Conservation (phyloP, 1,140 invertebrate genomes). For the Venturia canescens region DNA sequence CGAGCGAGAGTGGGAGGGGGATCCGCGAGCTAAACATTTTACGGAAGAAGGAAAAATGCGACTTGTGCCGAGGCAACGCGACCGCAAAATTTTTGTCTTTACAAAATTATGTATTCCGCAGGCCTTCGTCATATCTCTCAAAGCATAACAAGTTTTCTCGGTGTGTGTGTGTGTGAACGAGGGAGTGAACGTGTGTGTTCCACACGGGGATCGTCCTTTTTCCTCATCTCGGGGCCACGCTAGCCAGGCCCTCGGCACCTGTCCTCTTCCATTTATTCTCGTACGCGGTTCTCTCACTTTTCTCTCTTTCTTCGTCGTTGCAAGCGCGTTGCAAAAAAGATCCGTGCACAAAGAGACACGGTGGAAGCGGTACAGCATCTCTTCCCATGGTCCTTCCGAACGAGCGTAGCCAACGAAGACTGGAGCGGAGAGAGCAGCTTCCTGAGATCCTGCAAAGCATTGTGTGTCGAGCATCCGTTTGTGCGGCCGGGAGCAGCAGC, state of each 20-base stretch:
- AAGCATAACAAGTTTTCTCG: conserved; percentile 78
- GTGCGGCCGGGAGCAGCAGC: conserved; percentile 8
- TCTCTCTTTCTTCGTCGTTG: conserved; percentile 58
- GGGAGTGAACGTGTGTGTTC: conserved; percentile 37
- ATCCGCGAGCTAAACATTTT: conserved; percentile 72
- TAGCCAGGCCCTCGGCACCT: conserved; percentile 28
- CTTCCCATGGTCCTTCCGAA: conserved; percentile 45
- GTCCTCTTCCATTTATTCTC: conserved; percentile 19
- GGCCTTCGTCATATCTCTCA: conserved; percentile 77
- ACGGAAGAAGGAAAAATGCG: conserved; percentile 77
- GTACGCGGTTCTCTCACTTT: conserved; percentile 26
- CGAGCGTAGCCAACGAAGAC: not conserved
- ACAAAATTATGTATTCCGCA: conserved; percentile 78
- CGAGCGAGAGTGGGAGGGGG: conserved; percentile 52
- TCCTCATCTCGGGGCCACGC: conserved; percentile 31
- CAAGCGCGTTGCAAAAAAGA: conserved; percentile 55
- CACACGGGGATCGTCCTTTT: conserved; percentile 42
- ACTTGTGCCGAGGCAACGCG: conserved; percentile 74
- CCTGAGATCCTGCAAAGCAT: not conserved
- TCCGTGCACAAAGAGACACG: not conserved
- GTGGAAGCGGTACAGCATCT: conserved; percentile 51
- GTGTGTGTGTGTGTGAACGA: conserved; percentile 59
- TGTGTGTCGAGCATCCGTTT: conserved; percentile 11
- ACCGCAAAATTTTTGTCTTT: conserved; percentile 78
- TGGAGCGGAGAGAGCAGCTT: conserved; percentile 52